Base-by-base conservation (phyloP, 2,113 vertebrate species). In the Cyprinodon tularosa region DNA sequence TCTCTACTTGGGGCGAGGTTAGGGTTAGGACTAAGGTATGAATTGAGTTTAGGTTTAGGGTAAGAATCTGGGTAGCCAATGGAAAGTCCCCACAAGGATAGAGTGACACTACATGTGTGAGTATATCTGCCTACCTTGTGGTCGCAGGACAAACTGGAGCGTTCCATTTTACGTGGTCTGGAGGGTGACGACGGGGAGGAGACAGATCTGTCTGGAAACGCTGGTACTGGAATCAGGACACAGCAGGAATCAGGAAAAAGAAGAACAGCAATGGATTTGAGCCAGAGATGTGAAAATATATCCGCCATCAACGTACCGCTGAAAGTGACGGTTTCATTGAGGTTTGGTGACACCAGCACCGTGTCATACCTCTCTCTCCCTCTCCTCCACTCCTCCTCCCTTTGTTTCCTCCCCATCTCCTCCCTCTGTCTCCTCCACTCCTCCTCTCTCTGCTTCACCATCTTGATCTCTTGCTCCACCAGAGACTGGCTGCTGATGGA, bases 401-500 rank as follows among this genome's bases (percentile, higher is more conserved):
- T 83, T 68, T 77, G 75, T 63, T 45, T 86, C 68, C 78, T 86
- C 89, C 90, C 90, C 82, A 80, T 84, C 11, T 88, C 89, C 71
- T 91, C 90, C 77, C 93, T 87, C 81, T 93, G 92, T 79, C 81
- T 90, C 84, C 81, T 89, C 78, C 91, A 91, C 74, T 93, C 91
- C 39, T 93, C 91, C 75, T 94, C 93, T 72, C 93, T 80, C 84
- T 94, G 91, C 68, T 85, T 84, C 62, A 92, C 93, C 80, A 92
- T 53, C 13, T 78, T 86, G 67, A 94, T 93, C 85, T 93, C 92
- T 50, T 86, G 89, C 79, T 93, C 92, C 65, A 94, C 90, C 62
- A 94, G 83, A 0, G 93, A 93, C 57, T 93, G 92, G 78, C 92
- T 93, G 78, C 92, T 92, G 71, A 92, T 74, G 3, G 91, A 93